These are phyloP conservation scores for Asarcornis scutulata DNA, from an alignment of 2,113 vertebrate genomes.

Conservation along the genomic window DNA sequence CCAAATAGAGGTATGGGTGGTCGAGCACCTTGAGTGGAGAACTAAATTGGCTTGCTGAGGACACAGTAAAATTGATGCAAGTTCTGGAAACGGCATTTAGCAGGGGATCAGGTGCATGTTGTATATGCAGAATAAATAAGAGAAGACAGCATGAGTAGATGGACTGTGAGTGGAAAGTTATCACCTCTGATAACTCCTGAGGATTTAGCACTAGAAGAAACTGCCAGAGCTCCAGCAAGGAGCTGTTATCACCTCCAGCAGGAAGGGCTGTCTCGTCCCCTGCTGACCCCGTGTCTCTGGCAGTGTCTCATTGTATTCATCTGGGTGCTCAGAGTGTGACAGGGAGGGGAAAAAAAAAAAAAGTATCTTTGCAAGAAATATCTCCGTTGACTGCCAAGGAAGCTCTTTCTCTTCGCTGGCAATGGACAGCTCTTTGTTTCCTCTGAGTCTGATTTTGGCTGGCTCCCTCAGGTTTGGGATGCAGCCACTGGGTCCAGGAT, in stretches of 20 bases:
- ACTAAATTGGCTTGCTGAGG: not conserved
- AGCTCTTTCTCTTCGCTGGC: not conserved
- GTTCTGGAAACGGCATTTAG: not conserved
- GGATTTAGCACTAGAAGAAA: not conserved
- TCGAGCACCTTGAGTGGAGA: not conserved
- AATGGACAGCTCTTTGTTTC: not conserved
- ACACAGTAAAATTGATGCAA: not conserved
- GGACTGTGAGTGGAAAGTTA: not conserved
- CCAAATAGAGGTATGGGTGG: not conserved
- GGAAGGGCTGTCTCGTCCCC: not conserved
- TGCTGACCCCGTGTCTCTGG: not conserved
- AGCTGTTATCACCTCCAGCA: not conserved
- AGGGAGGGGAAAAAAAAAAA: not conserved
- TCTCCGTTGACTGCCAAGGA: not conserved
- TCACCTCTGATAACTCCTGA: not conserved
- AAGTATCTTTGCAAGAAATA: not conserved
- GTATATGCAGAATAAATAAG: not conserved
- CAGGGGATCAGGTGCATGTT: not conserved
- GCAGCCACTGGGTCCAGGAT: not conserved
- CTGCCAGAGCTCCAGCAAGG: constrained; percentile 11
- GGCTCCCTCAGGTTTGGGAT: not conserved
- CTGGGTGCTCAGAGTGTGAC: not conserved
- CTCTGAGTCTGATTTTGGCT: not conserved
- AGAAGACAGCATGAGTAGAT: not conserved
- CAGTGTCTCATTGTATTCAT: not conserved